Percentiles rank a stretch among this genome's conserved stretches.
These are phyloP conservation scores for Epizoanthus illoricatus DNA, from an alignment of 92 coral and sea anemone genomes.

Conservation along the genomic window DNA sequence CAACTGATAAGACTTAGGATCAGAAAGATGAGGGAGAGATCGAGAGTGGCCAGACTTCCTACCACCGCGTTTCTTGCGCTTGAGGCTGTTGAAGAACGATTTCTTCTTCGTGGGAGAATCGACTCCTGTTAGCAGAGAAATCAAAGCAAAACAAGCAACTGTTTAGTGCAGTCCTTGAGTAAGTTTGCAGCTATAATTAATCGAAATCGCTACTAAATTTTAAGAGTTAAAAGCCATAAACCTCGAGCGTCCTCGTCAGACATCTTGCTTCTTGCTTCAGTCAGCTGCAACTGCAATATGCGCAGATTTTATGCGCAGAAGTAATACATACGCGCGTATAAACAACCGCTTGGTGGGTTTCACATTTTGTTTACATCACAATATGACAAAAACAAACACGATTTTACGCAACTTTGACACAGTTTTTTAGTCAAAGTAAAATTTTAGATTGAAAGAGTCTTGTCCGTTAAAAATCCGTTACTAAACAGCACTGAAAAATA, in stretches of 20 bases:
- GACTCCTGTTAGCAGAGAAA: slow-evolving; percentile 58
- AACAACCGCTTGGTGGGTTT: slow-evolving; percentile 71
- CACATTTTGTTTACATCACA: slow-evolving; percentile 54
- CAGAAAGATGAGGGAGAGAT: slow-evolving; percentile 90
- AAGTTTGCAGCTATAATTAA: not conserved
- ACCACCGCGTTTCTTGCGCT: slow-evolving; percentile 85
- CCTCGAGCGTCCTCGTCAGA: slow-evolving; percentile 98
- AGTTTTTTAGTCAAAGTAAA: not conserved
- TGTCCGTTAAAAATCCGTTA: not conserved
- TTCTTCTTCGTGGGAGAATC: slow-evolving; percentile 78
- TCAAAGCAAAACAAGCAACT: slow-evolving; percentile 51
- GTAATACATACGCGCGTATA: slow-evolving; percentile 51
- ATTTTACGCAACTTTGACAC: not conserved
- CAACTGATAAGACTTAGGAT: slow-evolving; percentile 58
- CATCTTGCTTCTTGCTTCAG: slow-evolving; percentile 73
- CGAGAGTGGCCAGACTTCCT: slow-evolving; percentile 80
- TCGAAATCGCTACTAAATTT: slow-evolving; percentile 5
- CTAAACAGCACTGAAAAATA: not conserved
- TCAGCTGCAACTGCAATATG: slow-evolving; percentile 62
- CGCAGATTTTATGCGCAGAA: slow-evolving; percentile 89
- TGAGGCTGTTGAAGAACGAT: slow-evolving; percentile 82
- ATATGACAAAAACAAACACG: slow-evolving; percentile 19
- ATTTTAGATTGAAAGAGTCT: no score
- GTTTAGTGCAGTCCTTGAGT: slow-evolving; percentile 15
- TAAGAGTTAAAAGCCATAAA: slow-evolving; percentile 50